Conservation (phyloP, 1,140 invertebrate species). For the Dendroctonus ponderosae region DNA sequence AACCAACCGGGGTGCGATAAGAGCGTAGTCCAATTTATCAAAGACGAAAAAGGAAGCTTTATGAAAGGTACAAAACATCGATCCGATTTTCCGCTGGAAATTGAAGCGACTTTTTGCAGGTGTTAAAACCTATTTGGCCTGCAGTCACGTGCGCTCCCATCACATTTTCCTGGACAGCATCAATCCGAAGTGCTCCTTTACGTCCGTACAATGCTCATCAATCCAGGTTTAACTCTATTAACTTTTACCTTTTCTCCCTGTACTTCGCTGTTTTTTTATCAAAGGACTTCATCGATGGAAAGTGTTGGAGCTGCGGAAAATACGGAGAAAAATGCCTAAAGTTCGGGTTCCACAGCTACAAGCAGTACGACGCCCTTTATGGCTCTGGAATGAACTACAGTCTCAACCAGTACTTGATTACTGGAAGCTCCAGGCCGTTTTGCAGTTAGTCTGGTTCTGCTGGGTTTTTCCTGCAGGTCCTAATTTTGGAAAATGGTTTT, state of each 20-base stretch:
- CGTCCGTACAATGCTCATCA: conserved; percentile 73
- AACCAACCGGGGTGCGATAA: conserved; percentile 83
- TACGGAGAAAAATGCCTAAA: conserved; percentile 64
- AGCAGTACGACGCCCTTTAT: conserved; percentile 53
- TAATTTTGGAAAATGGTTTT: conserved; percentile 30
- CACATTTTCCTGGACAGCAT: conserved; percentile 86
- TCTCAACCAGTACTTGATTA: conserved; percentile 70
- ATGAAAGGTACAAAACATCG: conserved; percentile 53
- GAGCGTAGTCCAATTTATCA: conserved; percentile 67
- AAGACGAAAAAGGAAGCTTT: conserved; percentile 63
- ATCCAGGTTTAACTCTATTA: conserved; percentile 58
- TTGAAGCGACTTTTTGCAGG: conserved; percentile 54
- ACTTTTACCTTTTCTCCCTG: conserved; percentile 8
- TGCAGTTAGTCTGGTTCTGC: conserved; percentile 65
- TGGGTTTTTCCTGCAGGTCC: too few relatives aligned
- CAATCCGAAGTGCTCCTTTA: conserved; percentile 69
- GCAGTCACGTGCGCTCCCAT: conserved; percentile 82
- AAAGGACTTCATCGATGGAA: conserved; percentile 67
- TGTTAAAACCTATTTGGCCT: conserved; percentile 73
- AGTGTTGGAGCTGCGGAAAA: conserved; percentile 70
- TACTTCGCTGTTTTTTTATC: conserved; percentile 11
- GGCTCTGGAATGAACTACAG: conserved; percentile 44
- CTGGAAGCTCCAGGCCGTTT: conserved; percentile 64
- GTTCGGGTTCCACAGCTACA: conserved; percentile 65
- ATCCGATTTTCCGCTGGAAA: too few relatives aligned